Evolutionary conservation across 2,113 vertebrate genomes (phyloP).

Genomic region (Ammospiza caudacuta): DNA sequence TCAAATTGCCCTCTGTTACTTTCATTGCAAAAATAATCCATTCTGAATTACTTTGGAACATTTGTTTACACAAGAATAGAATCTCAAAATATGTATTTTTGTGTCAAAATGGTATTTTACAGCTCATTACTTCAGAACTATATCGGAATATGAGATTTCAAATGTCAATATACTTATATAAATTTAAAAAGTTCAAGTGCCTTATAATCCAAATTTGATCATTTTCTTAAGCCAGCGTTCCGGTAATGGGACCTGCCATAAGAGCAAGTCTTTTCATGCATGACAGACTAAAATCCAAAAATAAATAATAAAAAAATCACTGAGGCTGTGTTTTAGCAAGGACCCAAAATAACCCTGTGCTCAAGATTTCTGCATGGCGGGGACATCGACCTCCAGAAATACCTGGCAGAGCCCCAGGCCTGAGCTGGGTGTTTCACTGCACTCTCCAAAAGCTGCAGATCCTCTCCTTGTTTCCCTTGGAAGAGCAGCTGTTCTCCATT

Average conservation of each 20-base stretch:
- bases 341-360: background rate
- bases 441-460: background rate
- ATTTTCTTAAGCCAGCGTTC: background rate
- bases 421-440: background rate
- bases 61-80: background rate
- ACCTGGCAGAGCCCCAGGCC: background rate
- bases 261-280: background rate
- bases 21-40: background rate
- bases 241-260: background rate
- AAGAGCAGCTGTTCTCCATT: background rate
- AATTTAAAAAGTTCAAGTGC: background rate
- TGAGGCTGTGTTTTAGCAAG: background rate
- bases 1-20: background rate
- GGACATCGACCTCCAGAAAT: background rate
- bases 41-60: background rate
- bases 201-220: background rate
- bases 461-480: background rate
- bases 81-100: background rate
- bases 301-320: background rate
- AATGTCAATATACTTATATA: background rate
- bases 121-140: background rate
- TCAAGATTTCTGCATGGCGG: background rate
- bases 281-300: background rate
- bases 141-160: background rate
- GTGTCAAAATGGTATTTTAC: background rate